A percentile compares a stretch with the other conserved stretches of the same genome.
These are phyloP conservation scores for Drosophila fuyamai DNA, from an alignment of 1,140 invertebrate genomes.

Conservation along the genomic window DNA sequence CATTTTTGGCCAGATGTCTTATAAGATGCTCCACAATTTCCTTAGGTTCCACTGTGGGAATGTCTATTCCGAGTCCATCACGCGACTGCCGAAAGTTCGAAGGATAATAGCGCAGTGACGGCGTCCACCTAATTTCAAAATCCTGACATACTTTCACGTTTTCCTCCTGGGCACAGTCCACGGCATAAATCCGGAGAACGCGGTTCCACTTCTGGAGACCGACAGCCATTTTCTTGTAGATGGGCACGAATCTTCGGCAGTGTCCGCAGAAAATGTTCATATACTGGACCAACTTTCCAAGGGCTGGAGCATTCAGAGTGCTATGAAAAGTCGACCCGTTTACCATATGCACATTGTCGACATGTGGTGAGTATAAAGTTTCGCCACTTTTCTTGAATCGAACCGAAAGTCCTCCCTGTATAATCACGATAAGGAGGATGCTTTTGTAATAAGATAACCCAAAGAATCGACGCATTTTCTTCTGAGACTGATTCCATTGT, in stretches of 20 bases:
- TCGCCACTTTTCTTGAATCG: neutral
- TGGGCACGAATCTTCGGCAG: slow-evolving; percentile 92
- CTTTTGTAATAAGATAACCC: neutral
- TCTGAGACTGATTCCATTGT: no score
- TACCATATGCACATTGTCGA: neutral
- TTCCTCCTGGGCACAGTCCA: slow-evolving; percentile 91
- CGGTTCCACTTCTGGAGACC: slow-evolving; percentile 87
- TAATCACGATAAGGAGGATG: neutral
- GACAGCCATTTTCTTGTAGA: slow-evolving; percentile 90
- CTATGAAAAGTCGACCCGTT: neutral
- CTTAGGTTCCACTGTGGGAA: neutral
- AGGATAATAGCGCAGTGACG: slow-evolving; percentile 90
- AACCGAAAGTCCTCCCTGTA: neutral
- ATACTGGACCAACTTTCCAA: slow-evolving; percentile 86
- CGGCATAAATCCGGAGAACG: slow-evolving; percentile 85
- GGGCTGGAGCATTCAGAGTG: neutral
- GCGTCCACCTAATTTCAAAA: slow-evolving; percentile 91
- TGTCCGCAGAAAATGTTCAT: slow-evolving; percentile 96
- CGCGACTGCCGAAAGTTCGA: slow-evolving; percentile 59
- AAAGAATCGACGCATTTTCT: neutral
- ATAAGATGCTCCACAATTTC: slow-evolving; percentile 7
- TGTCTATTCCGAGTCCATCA: neutral
- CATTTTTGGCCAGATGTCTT: slow-evolving; percentile 5
- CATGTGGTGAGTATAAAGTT: neutral
- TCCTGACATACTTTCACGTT: slow-evolving; percentile 87